phyloP scores from a whole-genome alignment of 2,888 invertebrate genomes.

The Phaedon cochleariae region DNA sequence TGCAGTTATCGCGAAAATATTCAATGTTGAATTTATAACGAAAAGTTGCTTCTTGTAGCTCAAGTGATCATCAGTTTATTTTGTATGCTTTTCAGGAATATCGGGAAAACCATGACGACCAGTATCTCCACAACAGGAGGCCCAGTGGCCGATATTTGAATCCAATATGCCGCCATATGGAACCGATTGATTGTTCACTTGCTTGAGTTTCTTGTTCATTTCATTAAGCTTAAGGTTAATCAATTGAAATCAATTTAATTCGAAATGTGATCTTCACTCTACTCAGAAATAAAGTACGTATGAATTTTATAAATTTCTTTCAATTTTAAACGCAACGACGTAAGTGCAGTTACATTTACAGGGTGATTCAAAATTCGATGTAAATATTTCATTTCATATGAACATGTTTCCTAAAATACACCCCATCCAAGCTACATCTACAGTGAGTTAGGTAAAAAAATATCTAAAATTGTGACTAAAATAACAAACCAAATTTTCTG shows the following conservation, averaged over 20 bases:
- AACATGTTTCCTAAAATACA: too few species aligned
- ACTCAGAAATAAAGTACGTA: slow-evolving; percentile 43
- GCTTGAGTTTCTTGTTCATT: slow-evolving; percentile 56
- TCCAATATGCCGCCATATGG: slow-evolving; percentile 32
- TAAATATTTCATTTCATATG: too few species aligned
- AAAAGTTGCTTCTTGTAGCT: too few species aligned
- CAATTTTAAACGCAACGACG: neutral
- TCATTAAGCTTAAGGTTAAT: slow-evolving; percentile 50
- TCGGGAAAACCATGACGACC: slow-evolving; percentile 74
- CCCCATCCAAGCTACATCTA: too few species aligned
- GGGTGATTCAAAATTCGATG: too few species aligned
- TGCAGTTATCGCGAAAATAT: too few species aligned
- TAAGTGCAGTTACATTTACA: too few species aligned
- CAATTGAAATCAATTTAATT: slow-evolving; percentile 41
- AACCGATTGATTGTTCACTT: slow-evolving; percentile 54
- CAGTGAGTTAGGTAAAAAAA: too few species aligned
- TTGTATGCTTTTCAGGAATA: slow-evolving; percentile 66
- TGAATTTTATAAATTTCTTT: slow-evolving; percentile 26
- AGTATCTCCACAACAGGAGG: slow-evolving; percentile 76
- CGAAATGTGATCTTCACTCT: slow-evolving; percentile 43
- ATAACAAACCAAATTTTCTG: too few species aligned
- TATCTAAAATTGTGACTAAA: too few species aligned
- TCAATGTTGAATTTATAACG: too few species aligned
- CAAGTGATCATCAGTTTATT: neutral
- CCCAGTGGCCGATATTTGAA: slow-evolving; percentile 69